Base-by-base conservation (phyloP, 30 jellyfish, hydroid and myxozoan genomes). In the Phacellophora camtschatica region DNA sequence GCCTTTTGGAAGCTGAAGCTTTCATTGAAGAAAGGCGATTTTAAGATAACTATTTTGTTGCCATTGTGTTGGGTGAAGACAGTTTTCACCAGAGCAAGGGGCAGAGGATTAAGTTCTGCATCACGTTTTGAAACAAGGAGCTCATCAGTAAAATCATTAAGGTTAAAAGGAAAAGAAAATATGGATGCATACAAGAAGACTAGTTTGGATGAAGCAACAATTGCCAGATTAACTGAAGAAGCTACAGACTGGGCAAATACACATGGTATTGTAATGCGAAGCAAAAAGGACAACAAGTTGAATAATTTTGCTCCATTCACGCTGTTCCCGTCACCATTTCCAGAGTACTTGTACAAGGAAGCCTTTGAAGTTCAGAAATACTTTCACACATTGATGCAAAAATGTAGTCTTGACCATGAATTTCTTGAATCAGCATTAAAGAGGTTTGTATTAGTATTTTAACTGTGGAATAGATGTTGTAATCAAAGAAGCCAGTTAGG, bases 301-400 rank as follows among this genome's bases (percentile, higher is more conserved):
- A 64, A 27, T 50, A 92, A 85, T 58, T 65, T 32, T 81, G 95
- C 95, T 6, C 98, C 98, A 3, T 92, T 92, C 46, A 81, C 90
- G 13, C 57, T 92, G 81, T 92, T 92, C 74, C 98, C 98, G 15
- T 68, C 98, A 10, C 98, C 98, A 20, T 92, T 92, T 49, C 98
- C 98, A 1, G 87, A 62, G 23, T 82, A 85, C 59, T 89, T 92
- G 20, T 92, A 77, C 68, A 74, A 80, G 6, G 98, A 92, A 48
- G 95, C 98, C 1, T 51, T 78, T 13, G 81, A 53, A 24, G 96
- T 79, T n/a, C 97, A 92, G 24, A 81, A 86, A 74, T 87, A 82
- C 74, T 84, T 92, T 22, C 98, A 92, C 15, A 53, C 92, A 37
- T 39, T 92, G 82, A 64, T 84, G 88, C 96, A 84, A 62, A 70